Conservation (phyloP, 2,113 vertebrate species). For the Neogobius melanostomus region DNA sequence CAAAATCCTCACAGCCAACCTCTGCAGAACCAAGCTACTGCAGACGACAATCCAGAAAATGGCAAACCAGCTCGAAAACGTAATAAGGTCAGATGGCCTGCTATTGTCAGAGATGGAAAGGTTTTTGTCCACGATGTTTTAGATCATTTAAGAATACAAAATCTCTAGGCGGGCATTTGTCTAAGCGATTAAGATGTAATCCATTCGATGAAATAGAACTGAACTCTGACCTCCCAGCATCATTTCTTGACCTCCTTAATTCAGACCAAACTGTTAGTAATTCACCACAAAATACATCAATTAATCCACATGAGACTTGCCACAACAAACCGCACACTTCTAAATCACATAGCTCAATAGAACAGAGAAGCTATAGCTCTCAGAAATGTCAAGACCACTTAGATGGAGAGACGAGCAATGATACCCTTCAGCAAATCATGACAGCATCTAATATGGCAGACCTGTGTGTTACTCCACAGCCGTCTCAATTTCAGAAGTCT, state of each 20-base stretch:
- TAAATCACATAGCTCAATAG: constrained; percentile 72
- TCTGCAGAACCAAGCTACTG: constrained; percentile 27
- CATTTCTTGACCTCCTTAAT: constrained; percentile 89
- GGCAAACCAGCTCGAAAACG: constrained; percentile 81
- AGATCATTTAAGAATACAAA: constrained; percentile 89
- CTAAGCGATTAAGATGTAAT: constrained; percentile 89
- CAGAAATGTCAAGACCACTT: constrained; percentile 71
- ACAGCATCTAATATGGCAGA: constrained; percentile 81
- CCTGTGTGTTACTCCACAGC: constrained; percentile 76
- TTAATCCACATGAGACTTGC: constrained; percentile 71
- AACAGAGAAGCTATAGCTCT: constrained; percentile 74
- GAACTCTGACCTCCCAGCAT: constrained; percentile 81
- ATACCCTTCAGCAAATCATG: constrained; percentile 85
- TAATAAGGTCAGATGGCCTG: constrained; percentile 91
- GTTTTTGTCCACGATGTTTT: constrained; percentile 91
- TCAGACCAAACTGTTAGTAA: constrained; percentile 80
- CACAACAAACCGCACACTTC: constrained; percentile 80
- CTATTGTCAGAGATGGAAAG: constrained; percentile 91
- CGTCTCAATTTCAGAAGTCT: constrained; percentile 69
- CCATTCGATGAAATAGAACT: constrained; percentile 86
- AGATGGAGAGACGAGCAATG: constrained; percentile 75
- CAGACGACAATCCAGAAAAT: constrained; percentile 64
- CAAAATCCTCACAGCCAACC: constrained; percentile 61
- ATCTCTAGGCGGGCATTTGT: constrained; percentile 95
- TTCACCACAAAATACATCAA: constrained; percentile 74